Percentiles rank a stretch among this genome's conserved stretches.
These are phyloP conservation scores for Diaprepes abbreviatus DNA, from an alignment of 2,888 invertebrate genomes.

Conservation along the genomic window DNA sequence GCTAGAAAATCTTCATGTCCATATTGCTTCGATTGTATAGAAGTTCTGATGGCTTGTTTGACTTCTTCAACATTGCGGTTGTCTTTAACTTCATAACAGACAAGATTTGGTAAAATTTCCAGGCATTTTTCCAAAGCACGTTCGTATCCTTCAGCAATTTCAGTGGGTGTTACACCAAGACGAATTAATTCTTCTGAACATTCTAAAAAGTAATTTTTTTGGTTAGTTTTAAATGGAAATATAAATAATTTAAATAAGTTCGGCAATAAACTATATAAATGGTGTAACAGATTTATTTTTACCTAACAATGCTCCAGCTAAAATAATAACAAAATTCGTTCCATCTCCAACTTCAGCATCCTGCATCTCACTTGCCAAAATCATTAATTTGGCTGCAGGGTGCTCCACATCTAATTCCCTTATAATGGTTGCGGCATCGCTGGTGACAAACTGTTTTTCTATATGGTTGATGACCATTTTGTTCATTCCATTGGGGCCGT, in stretches of 20 bases:
- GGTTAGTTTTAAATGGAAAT: no score
- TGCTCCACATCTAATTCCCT: constrained; percentile 97
- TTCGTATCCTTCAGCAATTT: constrained; percentile 97
- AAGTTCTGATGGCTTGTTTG: constrained; percentile 79
- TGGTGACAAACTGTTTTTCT: constrained; percentile 98
- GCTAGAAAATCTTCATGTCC: constrained; percentile 96
- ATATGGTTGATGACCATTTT: constrained; percentile 99
- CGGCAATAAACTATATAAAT: no score
- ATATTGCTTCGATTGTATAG: constrained; percentile 98
- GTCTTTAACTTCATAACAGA: constrained; percentile 83
- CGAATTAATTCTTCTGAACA: constrained; percentile 92
- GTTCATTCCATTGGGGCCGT: constrained; percentile 99
- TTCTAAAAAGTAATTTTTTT: constrained; percentile 70
- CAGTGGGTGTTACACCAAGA: constrained; percentile 96
- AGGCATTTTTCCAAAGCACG: constrained; percentile 89
- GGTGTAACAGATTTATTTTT: constrained; percentile 7
- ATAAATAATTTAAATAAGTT: no score
- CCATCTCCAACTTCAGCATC: constrained; percentile 99
- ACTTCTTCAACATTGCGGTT: constrained; percentile 78
- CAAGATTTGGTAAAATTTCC: constrained; percentile 88
- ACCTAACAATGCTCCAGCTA: constrained; percentile 89
- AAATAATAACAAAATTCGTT: constrained; percentile 96
- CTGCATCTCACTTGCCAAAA: constrained; percentile 97
- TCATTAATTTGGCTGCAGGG: constrained; percentile 97
- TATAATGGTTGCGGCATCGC: constrained; percentile 98